A percentile compares a stretch with the other conserved stretches of the same genome.
phyloP scores from a whole-genome alignment of 2,797 vertebrate species.

The Oreochromis grahami region DNA sequence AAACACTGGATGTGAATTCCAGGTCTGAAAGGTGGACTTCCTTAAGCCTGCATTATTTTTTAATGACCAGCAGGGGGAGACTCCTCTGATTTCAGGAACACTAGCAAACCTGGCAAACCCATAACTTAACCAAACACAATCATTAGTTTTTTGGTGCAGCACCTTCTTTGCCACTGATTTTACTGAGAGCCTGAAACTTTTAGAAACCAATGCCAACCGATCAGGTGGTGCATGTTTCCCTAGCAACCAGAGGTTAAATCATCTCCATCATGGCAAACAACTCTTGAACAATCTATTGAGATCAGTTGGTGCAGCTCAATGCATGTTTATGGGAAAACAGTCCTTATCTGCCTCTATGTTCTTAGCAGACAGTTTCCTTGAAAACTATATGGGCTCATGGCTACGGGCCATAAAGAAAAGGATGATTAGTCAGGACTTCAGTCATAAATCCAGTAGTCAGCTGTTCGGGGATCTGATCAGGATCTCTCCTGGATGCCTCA shows the following conservation, averaged over 20 bases:
- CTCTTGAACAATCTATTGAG: background rate
- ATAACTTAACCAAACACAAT: background rate
- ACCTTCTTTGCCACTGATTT: background rate
- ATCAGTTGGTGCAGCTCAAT: background rate
- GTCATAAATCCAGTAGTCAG: rapidly evolving
- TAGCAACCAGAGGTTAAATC: background rate
- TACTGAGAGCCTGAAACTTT: background rate
- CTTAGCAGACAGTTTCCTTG: background rate
- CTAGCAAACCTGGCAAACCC: background rate
- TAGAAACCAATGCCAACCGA: background rate
- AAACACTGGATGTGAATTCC: background rate
- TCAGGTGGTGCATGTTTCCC: background rate
- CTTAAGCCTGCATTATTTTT: background rate
- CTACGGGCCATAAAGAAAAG: rapidly evolving
- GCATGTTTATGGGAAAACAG: rapidly evolving
- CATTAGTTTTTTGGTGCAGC: background rate
- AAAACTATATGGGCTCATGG: background rate
- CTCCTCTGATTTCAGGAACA: background rate
- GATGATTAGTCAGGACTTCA: background rate
- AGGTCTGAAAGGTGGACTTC: background rate
- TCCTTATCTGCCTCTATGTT: no score
- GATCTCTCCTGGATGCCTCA: background rate
- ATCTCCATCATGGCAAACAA: background rate
- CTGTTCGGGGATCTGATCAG: background rate
- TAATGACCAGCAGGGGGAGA: background rate